Percentiles rank a stretch among this genome's conserved stretches.
Conservation (phyloP, 2,888 invertebrate genomes). For the Lithophane ornitopus region DNA sequence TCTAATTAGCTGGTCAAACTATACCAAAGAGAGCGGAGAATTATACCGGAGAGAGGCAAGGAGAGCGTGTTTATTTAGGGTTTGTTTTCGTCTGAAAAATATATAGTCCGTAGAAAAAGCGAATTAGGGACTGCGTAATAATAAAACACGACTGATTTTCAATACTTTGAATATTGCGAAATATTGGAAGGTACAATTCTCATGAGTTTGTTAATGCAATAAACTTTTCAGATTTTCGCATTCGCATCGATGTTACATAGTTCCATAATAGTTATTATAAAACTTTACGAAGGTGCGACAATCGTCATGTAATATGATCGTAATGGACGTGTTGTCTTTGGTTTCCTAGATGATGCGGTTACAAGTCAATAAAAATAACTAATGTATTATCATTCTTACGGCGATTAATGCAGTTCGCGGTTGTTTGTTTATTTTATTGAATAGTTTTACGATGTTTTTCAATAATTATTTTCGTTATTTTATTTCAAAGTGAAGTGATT, state of each 20-base stretch:
- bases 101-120: not conserved
- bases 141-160: not conserved
- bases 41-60: no score
- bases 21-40: not conserved
- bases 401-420: not conserved
- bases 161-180: not conserved
- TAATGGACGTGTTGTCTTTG: slow-evolving; percentile 11
- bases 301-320: slow-evolving; percentile 45
- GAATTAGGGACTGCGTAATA: not conserved
- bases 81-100: not conserved
- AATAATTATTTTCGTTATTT: slow-evolving; percentile 4
- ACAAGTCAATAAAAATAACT: slow-evolving; percentile 49
- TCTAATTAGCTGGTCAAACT: not conserved
- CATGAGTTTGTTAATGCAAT: not conserved
- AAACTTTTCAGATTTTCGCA: not conserved
- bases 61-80: not conserved
- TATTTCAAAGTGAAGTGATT: slow-evolving; percentile 11
- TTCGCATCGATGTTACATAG: not conserved
- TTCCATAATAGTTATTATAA: not conserved
- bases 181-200: not conserved
- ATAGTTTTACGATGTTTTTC: not conserved
- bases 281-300: slow-evolving; percentile 1
- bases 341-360: slow-evolving; percentile 48
- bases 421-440: slow-evolving; percentile 2
- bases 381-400: slow-evolving; percentile 14